phyloP scores from a whole-genome alignment of 2,113 vertebrate species.

The Cranoglanis bouderius region DNA sequence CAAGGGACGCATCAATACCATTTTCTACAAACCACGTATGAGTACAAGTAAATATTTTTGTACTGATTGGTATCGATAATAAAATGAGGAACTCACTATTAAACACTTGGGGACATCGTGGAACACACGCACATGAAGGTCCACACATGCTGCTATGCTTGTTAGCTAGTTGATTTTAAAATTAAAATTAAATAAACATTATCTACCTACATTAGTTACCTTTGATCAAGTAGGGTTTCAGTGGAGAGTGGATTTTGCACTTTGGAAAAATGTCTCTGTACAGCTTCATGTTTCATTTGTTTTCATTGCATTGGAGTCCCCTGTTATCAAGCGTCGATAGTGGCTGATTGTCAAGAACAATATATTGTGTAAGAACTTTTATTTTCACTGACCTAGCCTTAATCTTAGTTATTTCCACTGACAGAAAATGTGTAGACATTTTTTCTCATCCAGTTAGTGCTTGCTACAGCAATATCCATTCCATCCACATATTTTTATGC shows the following conservation, averaged over 20 bases:
- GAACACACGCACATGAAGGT: background rate
- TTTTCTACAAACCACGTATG: background rate
- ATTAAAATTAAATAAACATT: no score
- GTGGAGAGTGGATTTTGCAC: background rate
- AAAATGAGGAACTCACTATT: background rate
- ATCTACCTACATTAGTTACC: background rate
- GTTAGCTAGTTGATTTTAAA: background rate
- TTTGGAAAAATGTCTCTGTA: background rate
- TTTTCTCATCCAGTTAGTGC: background rate
- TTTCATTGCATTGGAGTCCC: background rate
- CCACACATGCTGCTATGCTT: background rate
- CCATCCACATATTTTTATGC: no score
- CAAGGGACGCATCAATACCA: background rate
- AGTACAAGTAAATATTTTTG: background rate
- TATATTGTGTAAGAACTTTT: background rate
- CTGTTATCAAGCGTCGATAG: background rate
- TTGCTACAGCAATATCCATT: background rate
- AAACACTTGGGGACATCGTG: background rate
- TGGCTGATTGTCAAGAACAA: background rate
- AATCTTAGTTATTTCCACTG: background rate
- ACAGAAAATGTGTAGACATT: background rate
- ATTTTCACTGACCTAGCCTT: background rate
- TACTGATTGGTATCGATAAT: background rate
- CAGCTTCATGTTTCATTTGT: background rate
- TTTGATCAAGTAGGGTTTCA: background rate